Evolutionary conservation across 2,797 vertebrate species (phyloP), one percentile per base, ranked within the genome.

Genomic region (Brachymystax lenok): DNA sequence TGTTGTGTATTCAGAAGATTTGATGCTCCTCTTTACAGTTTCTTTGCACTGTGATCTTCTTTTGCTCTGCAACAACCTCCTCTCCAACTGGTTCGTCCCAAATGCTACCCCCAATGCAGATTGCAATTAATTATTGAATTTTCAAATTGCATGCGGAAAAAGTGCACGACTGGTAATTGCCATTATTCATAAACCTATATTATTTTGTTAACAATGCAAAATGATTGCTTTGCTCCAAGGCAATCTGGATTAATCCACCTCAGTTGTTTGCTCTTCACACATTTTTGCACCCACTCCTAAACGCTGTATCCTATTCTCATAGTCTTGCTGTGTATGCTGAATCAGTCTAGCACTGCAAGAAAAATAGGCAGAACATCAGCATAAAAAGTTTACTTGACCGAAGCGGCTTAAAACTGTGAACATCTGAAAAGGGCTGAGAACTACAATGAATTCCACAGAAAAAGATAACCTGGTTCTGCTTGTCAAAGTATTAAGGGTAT

Each of bases 151-250:
- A 68, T 56, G 76, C 77, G 63, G 75, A 87, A 83, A 70, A 85
- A 80, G 83, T 79, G 74, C 73, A 77, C 79, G 76, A 82, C 84
- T 75, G 76, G 88, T 89, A 90, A 93, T 93, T 89, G 87, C 86
- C 91, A 90, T 92, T 91, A 88, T 90, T 91, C 85, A 84, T 84
- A 85, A 83, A 86, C 76, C 82, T 71, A 79, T 85, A n/a, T 81
- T 79, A 40, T 74, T 74, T 56, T 84, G 87, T 72, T 85, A 81
- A 17, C 79, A 82, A 86, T 82, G 21, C 10, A 63, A 63, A 24
- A 63, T 27, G 10, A 63, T 63, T 63, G 59, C 59, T 63, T 63
- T 63, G 59, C 59, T 63, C 21, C 59, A 63, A 63, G 59, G 59
- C 59, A 63, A 63, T 63, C 59, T 63, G 59, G 59, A 63, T 63